A percentile compares a stretch with the other conserved stretches of the same genome.
These are phyloP conservation scores for Vulpes vulpes DNA, from an alignment of 2,113 vertebrate species.

Conservation along the genomic window DNA sequence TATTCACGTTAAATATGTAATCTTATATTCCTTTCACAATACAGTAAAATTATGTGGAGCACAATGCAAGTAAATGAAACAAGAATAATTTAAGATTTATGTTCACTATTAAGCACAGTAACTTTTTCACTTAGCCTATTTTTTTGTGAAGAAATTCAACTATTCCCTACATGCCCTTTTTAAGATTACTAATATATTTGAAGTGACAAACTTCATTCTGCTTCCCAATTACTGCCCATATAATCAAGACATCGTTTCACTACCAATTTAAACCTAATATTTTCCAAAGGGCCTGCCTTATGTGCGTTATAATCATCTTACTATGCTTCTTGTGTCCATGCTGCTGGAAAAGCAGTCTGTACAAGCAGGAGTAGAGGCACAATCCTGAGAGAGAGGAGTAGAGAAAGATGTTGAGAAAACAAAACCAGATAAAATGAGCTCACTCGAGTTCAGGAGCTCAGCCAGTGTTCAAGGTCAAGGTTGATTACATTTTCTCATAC, in stretches of 20 bases:
- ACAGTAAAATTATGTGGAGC: constrained; percentile 50
- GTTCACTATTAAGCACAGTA: constrained; percentile 57
- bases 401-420: constrained; percentile 85
- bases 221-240: constrained; percentile 59
- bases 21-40: neutral
- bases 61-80: constrained; percentile 61
- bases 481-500: constrained; percentile 69
- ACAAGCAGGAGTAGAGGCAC: constrained; percentile 83
- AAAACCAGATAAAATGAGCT: constrained; percentile 72
- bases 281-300: constrained; percentile 82
- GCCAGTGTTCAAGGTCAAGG: constrained; percentile 72
- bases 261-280: constrained; percentile 71
- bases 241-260: constrained; percentile 70
- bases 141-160: constrained; percentile 72
- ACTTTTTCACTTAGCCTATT: constrained; percentile 29
- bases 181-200: constrained; percentile 1
- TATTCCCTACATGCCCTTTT: constrained; percentile 33
- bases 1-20: constrained; percentile 32
- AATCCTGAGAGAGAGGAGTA: constrained; percentile 85
- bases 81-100: neutral
- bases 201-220: constrained; percentile 59
- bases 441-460: constrained; percentile 75
- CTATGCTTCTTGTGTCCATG: constrained; percentile 85
- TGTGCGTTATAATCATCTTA: constrained; percentile 77
- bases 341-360: constrained; percentile 86